These are phyloP conservation scores for Otolemur garnettii DNA, from an alignment of 2,113 vertebrate genomes.

Conservation along the genomic window DNA sequence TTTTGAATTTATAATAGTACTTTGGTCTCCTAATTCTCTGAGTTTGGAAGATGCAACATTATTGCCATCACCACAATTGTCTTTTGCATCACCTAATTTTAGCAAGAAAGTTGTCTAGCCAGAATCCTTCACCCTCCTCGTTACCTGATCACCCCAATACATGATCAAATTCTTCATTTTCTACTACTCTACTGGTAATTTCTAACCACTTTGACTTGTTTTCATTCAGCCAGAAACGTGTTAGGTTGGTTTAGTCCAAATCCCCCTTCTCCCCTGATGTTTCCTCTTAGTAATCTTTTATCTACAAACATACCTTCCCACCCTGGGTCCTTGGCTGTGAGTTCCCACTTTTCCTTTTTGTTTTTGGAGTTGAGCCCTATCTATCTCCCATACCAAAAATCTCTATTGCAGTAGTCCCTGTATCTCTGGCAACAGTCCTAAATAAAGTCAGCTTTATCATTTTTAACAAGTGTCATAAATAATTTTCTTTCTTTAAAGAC, in stretches of 20 bases:
- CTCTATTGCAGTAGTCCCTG: background rate
- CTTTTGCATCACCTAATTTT: background rate
- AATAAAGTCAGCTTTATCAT: background rate
- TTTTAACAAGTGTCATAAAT: background rate
- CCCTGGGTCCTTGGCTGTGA: background rate
- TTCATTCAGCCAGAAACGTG: background rate
- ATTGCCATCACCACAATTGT: background rate
- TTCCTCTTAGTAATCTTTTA: background rate
- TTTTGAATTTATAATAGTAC: constrained; percentile 9
- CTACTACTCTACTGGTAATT: no score
- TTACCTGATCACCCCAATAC: background rate
- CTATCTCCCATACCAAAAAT: background rate
- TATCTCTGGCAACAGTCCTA: background rate
- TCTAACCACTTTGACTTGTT: background rate
- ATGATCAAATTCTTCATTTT: background rate
- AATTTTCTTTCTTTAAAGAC: background rate
- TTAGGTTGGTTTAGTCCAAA: background rate
- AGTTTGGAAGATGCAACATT: background rate
- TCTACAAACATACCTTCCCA: background rate
- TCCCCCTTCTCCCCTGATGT: no score
- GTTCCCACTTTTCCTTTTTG: background rate
- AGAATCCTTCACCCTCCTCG: background rate
- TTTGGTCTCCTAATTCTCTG: background rate
- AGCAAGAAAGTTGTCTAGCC: background rate
- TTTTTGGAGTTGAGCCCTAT: background rate